Percentiles rank a stretch among this genome's conserved stretches.
phyloP scores from a whole-genome alignment of 2,888 invertebrate genomes.

The Thera obeliscata region DNA sequence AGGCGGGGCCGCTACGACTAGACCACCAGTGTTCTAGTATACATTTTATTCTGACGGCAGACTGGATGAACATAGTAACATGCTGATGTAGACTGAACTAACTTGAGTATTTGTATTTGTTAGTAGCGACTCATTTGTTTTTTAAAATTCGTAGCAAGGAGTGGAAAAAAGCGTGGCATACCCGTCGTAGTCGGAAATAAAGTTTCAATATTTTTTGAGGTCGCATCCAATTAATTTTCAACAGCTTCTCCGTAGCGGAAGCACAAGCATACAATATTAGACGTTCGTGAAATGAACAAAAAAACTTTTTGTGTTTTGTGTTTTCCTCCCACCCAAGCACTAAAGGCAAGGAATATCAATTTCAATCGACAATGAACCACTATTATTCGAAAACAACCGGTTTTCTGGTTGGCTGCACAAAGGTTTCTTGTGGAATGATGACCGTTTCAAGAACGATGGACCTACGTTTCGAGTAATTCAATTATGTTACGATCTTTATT shows the following conservation, averaged over 20 bases:
- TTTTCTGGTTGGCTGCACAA: slow-evolving; percentile 2
- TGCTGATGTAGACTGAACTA: too few relatives aligned
- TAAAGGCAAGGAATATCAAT: slow-evolving; percentile 25
- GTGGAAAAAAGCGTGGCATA: too few relatives aligned
- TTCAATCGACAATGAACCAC: slow-evolving; percentile 22
- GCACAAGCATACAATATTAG: not conserved
- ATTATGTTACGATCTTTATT: not conserved
- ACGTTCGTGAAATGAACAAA: slow-evolving; percentile 35
- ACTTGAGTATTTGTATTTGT: too few relatives aligned
- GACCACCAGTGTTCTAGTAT: too few relatives aligned
- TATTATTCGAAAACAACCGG: slow-evolving; percentile 19
- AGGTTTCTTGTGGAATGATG: slow-evolving; percentile 5
- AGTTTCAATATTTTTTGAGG: too few relatives aligned
- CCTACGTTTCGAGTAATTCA: not conserved
- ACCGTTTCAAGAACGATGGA: slow-evolving; percentile 6
- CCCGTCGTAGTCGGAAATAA: too few relatives aligned
- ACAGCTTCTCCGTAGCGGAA: not conserved
- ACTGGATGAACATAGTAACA: too few relatives aligned
- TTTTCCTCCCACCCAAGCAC: slow-evolving; percentile 40
- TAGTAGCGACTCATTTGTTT: too few relatives aligned
- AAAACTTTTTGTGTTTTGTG: slow-evolving; percentile 39
- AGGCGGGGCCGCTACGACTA: too few relatives aligned
- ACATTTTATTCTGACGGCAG: too few relatives aligned
- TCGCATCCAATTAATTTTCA: not conserved
- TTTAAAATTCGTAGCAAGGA: too few relatives aligned